These are phyloP conservation scores for Pangasius djambal DNA, from an alignment of 2,797 vertebrate genomes.

Conservation along the genomic window DNA sequence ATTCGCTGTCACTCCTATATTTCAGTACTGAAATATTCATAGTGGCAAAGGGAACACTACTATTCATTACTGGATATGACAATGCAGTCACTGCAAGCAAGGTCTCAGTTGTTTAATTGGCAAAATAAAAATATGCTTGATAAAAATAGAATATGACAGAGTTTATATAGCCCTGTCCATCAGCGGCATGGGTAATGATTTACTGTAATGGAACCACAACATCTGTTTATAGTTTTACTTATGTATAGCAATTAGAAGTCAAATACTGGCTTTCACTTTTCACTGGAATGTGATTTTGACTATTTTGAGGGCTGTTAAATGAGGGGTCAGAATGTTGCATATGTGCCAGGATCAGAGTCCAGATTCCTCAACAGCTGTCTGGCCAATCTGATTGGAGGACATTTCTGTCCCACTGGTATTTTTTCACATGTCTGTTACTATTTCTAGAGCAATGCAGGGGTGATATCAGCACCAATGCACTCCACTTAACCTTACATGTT, in stretches of 20 bases:
- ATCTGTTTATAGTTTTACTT: neutral
- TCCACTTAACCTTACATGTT: conserved; percentile 50
- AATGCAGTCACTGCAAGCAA: neutral
- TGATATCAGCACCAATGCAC: conserved; percentile 58
- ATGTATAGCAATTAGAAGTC: neutral
- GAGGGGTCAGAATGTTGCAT: conserved; percentile 51
- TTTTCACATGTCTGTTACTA: conserved; percentile 41
- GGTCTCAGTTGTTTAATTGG: neutral
- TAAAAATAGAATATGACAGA: neutral
- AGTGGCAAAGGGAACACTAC: neutral
- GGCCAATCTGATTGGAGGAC: conserved; percentile 55
- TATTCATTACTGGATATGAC: neutral
- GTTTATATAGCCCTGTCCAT: neutral
- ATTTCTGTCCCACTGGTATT: conserved; percentile 47
- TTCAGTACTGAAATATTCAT: neutral
- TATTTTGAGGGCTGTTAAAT: conserved; percentile 41
- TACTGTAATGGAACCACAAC: neutral
- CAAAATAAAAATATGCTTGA: neutral
- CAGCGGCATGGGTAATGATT: too few species aligned
- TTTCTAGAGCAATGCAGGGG: conserved; percentile 37
- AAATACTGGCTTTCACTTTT: conserved; percentile 25
- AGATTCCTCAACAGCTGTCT: conserved; percentile 59
- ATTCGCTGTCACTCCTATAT: neutral
- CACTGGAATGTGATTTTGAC: conserved; percentile 33
- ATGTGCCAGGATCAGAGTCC: conserved; percentile 59